Evolutionary conservation across 2,888 invertebrate species (phyloP).

Genomic region (Tromatobia lineatoria): DNA sequence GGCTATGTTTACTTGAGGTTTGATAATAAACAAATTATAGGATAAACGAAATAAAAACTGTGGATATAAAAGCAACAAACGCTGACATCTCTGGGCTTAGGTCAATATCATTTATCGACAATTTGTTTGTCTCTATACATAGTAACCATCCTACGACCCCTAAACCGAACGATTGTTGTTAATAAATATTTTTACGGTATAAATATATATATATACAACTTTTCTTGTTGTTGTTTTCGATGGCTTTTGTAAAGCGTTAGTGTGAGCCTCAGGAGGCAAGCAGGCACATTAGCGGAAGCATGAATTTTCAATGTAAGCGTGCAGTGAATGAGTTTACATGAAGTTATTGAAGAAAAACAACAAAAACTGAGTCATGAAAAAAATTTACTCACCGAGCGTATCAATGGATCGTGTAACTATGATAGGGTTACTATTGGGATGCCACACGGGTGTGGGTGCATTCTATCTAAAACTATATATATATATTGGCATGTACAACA

Average conservation of each 20-base stretch:
- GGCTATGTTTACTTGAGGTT: no score
- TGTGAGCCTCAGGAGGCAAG: slow-evolving; percentile 54
- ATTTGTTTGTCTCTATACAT: slow-evolving; percentile 35
- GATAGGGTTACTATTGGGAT: slow-evolving; percentile 79
- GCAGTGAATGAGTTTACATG: slow-evolving; percentile 46
- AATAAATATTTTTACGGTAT: slow-evolving; percentile 10
- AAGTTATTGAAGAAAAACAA: slow-evolving; percentile 18
- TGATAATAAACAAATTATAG: no score
- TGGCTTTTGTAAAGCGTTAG: slow-evolving; percentile 53
- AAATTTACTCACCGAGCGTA: slow-evolving; percentile 82
- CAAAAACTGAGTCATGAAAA: slow-evolving; percentile 71
- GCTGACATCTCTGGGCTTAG: no score
- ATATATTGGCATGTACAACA: slow-evolving; percentile 73
- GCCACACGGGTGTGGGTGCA: slow-evolving; percentile 77
- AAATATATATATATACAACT: slow-evolving; percentile 9
- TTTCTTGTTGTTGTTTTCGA: slow-evolving; percentile 11
- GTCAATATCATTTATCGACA: neutral
- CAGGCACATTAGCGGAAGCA: slow-evolving; percentile 58
- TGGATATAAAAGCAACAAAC: no score
- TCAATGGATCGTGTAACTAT: slow-evolving; percentile 77
- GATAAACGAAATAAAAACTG: no score
- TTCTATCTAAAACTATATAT: slow-evolving; percentile 60
- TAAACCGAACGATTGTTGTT: slow-evolving; percentile 45
- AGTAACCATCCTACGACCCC: slow-evolving; percentile 48
- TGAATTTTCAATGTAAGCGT: slow-evolving; percentile 49